Conservation (phyloP, 1,140 invertebrate species). For the Nasonia longicornis region DNA sequence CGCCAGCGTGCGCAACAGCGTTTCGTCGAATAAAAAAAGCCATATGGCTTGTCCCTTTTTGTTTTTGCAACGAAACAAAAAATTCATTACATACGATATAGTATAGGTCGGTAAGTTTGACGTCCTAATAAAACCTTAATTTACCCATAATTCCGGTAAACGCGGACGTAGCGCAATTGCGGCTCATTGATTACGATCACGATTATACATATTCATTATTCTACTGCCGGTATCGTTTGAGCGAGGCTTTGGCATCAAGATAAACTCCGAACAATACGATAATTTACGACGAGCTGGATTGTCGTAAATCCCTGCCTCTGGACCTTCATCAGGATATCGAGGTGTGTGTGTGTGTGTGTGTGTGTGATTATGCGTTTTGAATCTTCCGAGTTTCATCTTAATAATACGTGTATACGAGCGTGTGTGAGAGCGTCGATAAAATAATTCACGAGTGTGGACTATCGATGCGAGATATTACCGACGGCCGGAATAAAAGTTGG, state of each 20-base stretch:
- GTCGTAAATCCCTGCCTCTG: conserved; percentile 36
- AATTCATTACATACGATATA: no score
- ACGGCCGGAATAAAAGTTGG: background rate
- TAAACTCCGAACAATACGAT: conserved; percentile 43
- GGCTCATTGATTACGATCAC: conserved; percentile 38
- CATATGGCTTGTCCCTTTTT: no score
- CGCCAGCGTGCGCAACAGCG: background rate
- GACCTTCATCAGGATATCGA: background rate
- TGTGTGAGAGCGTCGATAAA: conserved; percentile 19
- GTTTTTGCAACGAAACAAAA: background rate
- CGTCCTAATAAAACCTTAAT: conserved; percentile 32
- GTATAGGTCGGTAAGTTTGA: background rate
- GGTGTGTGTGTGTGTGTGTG: background rate
- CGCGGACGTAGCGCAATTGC: conserved; percentile 24
- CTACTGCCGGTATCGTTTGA: conserved; percentile 28
- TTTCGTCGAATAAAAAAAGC: background rate
- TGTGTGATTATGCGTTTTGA: background rate
- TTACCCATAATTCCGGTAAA: conserved; percentile 26
- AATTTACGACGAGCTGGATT: conserved; percentile 34
- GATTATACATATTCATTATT: conserved; percentile 38
- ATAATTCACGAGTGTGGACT: background rate
- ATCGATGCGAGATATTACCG: background rate
- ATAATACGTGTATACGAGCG: conserved; percentile 9
- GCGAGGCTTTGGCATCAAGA: conserved; percentile 35
- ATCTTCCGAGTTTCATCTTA: conserved; percentile 35